These are phyloP conservation scores for Drosophila micromelanica DNA, from an alignment of 1,140 invertebrate genomes.

Conservation along the genomic window DNA sequence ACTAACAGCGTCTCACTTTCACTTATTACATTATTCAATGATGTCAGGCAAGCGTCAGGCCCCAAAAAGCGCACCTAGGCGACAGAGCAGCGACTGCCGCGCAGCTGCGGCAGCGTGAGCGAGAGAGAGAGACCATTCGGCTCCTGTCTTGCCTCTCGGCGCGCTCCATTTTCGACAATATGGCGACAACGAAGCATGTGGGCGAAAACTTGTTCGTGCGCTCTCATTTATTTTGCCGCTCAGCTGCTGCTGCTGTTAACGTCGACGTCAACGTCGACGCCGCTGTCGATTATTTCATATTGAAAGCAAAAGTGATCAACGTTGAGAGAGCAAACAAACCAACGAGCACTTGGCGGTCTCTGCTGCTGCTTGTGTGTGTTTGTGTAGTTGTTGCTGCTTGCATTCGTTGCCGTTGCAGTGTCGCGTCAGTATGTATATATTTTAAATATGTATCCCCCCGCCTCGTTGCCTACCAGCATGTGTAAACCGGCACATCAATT, in stretches of 20 bases:
- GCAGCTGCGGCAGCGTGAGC: conserved; percentile 10
- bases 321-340: conserved; percentile 37
- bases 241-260: conserved; percentile 7
- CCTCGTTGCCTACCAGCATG: conserved; percentile 25
- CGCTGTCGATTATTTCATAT: conserved; percentile 83
- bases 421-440: conserved; percentile 10
- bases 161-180: conserved; percentile 45
- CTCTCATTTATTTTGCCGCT: conserved; percentile 43
- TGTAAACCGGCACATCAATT: conserved; percentile 69
- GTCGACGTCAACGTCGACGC: conserved; percentile 26
- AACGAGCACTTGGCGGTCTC: conserved; percentile 41
- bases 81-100: conserved; percentile 16
- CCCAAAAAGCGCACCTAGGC: conserved; percentile 54
- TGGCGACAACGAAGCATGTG: conserved; percentile 48
- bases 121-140: neutral
- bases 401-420: conserved; percentile 19
- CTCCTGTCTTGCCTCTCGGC: conserved; percentile 20
- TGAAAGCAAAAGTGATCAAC: conserved; percentile 84
- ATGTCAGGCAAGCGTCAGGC: conserved; percentile 45
- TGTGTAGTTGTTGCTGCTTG: conserved; percentile 26
- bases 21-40: conserved; percentile 84
- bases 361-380: conserved; percentile 34
- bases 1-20: conserved; percentile 74
- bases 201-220: conserved; percentile 74
- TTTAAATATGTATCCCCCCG: conserved; percentile 1